Evolutionary conservation across 1,140 invertebrate genomes (phyloP), one percentile per base, ranked within the genome.

Genomic region (Cyclargus thomasi): DNA sequence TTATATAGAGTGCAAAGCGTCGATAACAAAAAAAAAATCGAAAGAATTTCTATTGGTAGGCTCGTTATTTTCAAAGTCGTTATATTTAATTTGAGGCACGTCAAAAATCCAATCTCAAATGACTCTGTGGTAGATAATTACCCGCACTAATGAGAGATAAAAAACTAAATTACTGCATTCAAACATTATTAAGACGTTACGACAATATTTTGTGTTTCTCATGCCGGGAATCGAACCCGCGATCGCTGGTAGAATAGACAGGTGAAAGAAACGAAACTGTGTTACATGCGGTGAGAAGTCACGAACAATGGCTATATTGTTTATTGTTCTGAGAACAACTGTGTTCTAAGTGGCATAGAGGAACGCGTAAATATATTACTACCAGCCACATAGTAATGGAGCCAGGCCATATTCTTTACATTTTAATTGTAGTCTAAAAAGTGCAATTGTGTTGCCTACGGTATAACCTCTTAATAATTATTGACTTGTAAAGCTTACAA

Each of bases 281-380:
- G 55, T 59, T 59, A 59, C 55, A 20, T 18, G 17, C 17, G 55
- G 17, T 18, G 17, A 20, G 55, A 18, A 20, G 55, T 11, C 18
- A 59, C 21, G 17, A 59, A 59, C 17, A 59, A 20, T 59, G 18
- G 53, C 18, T 55, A 55, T 59, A 59, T 59, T 59, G 55, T 59
- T 59, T 59, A 59, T 59, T 59, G 55, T 59, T 59, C 55, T 59
- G 55, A 21, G 55, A 59, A 59, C 55, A 59, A 59, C 55, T 59
- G 55, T 59, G 20, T 59, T 11, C 20, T 59, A 55, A 55, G n/a
- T 20, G 55, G 55, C 55, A 47, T 47, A 47, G 18, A 55, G n/a
- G 55, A 11, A 20, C 6, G 18, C 55, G 14, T 59, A 59, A 59
- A 59, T 59, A 59, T 59, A 11, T 20, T 21, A 59, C 55, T 59